phyloP scores from a whole-genome alignment of 2,888 invertebrate species.

The Drosophila merina region DNA sequence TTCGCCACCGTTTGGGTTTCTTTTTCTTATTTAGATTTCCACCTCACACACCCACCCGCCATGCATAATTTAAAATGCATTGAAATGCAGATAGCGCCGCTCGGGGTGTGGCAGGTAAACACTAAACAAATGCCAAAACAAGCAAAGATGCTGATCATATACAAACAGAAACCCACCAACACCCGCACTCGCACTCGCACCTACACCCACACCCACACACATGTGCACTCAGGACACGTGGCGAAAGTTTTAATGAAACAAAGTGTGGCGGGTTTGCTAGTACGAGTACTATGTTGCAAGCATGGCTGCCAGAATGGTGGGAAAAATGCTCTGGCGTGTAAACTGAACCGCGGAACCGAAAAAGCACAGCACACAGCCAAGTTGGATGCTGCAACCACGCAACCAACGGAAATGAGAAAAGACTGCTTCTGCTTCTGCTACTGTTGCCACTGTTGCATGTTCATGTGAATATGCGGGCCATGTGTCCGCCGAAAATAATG shows the following conservation, averaged over 20 bases:
- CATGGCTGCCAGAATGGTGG: conserved; percentile 14
- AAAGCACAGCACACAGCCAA: conserved; percentile 36
- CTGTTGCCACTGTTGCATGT: background rate
- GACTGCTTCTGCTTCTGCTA: conserved; percentile 2
- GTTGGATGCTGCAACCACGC: conserved; percentile 48
- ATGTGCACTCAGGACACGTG: conserved; percentile 48
- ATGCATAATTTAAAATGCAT: conserved; percentile 68
- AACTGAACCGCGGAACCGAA: conserved; percentile 62
- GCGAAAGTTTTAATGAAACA: conserved; percentile 75
- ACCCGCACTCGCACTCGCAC: conserved; percentile 3
- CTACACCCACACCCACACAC: conserved; percentile 25
- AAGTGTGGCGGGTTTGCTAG: conserved; percentile 49
- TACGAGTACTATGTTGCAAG: conserved; percentile 12
- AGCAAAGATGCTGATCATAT: conserved; percentile 63
- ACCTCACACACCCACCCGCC: conserved; percentile 7
- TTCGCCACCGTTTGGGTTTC: conserved; percentile 9
- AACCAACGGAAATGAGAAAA: conserved; percentile 72
- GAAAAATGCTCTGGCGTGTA: conserved; percentile 62
- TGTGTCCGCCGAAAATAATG: conserved; percentile 56
- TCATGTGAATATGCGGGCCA: conserved; percentile 12
- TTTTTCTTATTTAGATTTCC: conserved; percentile 14
- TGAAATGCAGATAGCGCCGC: conserved; percentile 56
- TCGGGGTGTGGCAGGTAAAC: conserved; percentile 41
- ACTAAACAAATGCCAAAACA: conserved; percentile 67
- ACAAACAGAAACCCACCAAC: conserved; percentile 22